A percentile compares a stretch with the other conserved stretches of the same genome.
phyloP scores from a whole-genome alignment of 2,113 vertebrate species.

The Bubo scandiacus region DNA sequence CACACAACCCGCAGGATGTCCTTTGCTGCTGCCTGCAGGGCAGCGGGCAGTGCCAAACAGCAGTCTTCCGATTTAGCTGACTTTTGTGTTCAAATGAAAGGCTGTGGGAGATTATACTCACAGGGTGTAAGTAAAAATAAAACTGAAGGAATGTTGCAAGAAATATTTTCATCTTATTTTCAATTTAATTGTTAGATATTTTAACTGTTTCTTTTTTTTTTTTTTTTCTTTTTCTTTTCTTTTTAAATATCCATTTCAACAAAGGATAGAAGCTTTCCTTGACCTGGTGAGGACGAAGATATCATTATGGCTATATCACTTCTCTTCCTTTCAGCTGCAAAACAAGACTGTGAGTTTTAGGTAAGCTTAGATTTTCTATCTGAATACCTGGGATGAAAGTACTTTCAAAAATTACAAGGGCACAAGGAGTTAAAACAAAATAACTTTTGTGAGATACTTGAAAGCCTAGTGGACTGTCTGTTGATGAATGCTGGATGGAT shows the following conservation, averaged over 20 bases:
- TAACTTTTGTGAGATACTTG: not conserved
- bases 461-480: not conserved
- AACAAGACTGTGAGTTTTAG: not conserved
- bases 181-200: not conserved
- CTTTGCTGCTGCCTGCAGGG: not conserved
- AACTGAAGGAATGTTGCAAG: not conserved
- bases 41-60: not conserved
- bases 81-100: not conserved
- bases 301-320: not conserved
- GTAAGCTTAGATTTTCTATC: not conserved
- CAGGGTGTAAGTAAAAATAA: not conserved
- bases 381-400: not conserved
- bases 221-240: not conserved
- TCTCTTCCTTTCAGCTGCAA: not conserved
- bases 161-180: not conserved
- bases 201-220: not conserved
- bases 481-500: not conserved
- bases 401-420: not conserved
- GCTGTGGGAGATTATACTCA: not conserved
- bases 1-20: not conserved
- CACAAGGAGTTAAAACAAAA: not conserved
- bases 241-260: not conserved
- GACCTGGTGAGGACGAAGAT: accelerated
- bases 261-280: not conserved
- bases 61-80: not conserved